Conservation (phyloP, 2,113 vertebrate genomes). For the Myotis yumanensis region DNA sequence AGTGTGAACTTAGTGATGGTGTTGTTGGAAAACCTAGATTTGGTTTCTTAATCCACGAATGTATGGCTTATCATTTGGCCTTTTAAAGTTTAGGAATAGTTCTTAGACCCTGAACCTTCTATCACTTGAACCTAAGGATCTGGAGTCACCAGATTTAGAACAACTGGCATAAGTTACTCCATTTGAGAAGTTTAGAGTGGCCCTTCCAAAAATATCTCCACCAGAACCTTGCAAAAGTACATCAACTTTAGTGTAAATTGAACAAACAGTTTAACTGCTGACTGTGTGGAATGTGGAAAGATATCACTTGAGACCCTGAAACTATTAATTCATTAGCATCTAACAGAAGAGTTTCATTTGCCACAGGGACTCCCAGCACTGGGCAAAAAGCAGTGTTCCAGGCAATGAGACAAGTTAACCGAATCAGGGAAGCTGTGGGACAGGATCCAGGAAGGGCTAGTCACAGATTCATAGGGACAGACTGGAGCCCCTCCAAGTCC, state of each 20-base stretch:
- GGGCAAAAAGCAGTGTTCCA: neutral
- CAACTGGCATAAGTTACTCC: neutral
- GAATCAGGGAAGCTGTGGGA: neutral
- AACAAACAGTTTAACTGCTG: neutral
- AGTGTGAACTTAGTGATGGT: neutral
- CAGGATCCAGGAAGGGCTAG: neutral
- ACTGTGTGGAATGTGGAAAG: neutral
- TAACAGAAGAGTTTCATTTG: neutral
- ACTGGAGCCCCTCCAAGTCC: neutral
- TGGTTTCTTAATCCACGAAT: neutral
- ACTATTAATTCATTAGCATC: neutral
- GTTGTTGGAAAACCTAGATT: neutral
- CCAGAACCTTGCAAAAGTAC: neutral
- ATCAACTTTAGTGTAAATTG: neutral
- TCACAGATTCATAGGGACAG: neutral
- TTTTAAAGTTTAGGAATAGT: neutral
- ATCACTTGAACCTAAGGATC: neutral
- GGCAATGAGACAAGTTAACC: neutral
- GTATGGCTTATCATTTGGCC: neutral
- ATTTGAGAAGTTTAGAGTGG: neutral
- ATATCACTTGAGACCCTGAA: slow-evolving; percentile 20
- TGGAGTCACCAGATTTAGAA: neutral
- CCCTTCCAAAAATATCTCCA: slow-evolving; percentile 11
- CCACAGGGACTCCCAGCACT: neutral
- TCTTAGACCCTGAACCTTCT: neutral